Evolutionary conservation across 2,888 invertebrate species (phyloP), one percentile per base, ranked within the genome.

Genomic region (Dyspetes luteomarginatus): DNA sequence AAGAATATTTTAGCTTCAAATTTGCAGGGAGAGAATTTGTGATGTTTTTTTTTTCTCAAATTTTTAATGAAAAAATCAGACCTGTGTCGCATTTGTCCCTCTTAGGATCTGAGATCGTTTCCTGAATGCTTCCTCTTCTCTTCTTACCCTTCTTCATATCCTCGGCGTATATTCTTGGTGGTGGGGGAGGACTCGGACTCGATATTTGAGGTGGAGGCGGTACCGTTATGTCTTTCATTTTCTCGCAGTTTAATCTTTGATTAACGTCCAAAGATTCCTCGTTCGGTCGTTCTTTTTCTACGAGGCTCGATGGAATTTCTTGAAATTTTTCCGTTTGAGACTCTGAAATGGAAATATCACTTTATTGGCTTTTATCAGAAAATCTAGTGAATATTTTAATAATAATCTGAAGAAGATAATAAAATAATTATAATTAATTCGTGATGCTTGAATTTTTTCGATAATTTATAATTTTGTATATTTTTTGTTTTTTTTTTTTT

Each of bases 161-260:
- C 28, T 90, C 89, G 0, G 89, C 89, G 50, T 83, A 90, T 78
- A 92, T 91, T 79, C 89, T 88, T n/a, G 92, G 91, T 0, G 92
- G 91, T 4, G 92, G 91, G 2, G 92, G 91, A n/a, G 92, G 91
- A 85, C 90, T 91, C 4, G 91, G 90, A 78, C 87, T 89, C 15
- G 90, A 90, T 58, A 90, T 90, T 52, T 89, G 87, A 3, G 88
- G 88, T 0, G 90, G 89, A 3, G 91, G 89, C 7, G 91, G 90
- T 36, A 86, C 82, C 5, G 60, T 3, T 9, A 58, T 15, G 28
- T 84, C 65, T 4, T 56, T 22, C 19, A 30, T 64, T n/a, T 3
- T 67, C 30, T 74, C 56, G 26, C 41, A 43, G 12, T 36, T 68
- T 17, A 48, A 52, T 69, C 7, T 56, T 55, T 0, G 5, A 2